These are phyloP conservation scores for Stylophora pistillata DNA, from an alignment of 64 coral and sea anemone species.

Conservation along the genomic window DNA sequence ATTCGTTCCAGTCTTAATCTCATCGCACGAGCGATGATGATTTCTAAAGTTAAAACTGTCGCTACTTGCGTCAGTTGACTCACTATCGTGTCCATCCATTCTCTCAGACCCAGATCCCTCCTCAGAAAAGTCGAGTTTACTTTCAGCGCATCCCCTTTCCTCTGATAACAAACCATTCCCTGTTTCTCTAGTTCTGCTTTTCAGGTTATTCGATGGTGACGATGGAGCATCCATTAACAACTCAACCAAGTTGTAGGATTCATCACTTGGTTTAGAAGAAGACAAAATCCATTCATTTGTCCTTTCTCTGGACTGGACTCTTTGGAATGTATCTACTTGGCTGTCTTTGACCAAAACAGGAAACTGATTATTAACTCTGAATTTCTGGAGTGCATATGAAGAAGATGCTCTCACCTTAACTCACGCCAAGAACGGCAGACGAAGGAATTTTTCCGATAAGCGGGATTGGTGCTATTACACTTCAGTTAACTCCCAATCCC, in stretches of 20 bases:
- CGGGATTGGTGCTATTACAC: no score
- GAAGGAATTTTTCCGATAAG: no score
- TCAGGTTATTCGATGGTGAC: constrained; percentile 33
- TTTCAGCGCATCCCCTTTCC: not conserved
- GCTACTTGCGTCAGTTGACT: constrained; percentile 68
- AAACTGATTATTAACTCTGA: constrained; percentile 11
- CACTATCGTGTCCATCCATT: constrained; percentile 57
- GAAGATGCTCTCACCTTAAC: no score
- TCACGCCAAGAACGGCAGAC: no score
- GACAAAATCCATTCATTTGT: not conserved
- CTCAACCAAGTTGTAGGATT: constrained; percentile 48
- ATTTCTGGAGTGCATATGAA: not conserved
- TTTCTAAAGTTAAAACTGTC: constrained; percentile 31
- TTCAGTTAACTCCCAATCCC: no score
- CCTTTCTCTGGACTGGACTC: not conserved
- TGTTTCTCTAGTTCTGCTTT: constrained; percentile 9
- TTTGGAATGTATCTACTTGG: constrained; percentile 14
- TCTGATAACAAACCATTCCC: not conserved
- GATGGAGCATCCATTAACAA: constrained; percentile 75
- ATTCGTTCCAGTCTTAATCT: constrained; percentile 17
- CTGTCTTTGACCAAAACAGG: not conserved
- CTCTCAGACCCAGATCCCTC: not conserved
- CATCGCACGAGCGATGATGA: not conserved
- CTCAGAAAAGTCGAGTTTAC: not conserved
- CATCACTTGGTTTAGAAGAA: not conserved